Evolutionary conservation across 1,140 invertebrate species (phyloP), one percentile per base, ranked within the genome.

Genomic region (Sitophilus oryzae): DNA sequence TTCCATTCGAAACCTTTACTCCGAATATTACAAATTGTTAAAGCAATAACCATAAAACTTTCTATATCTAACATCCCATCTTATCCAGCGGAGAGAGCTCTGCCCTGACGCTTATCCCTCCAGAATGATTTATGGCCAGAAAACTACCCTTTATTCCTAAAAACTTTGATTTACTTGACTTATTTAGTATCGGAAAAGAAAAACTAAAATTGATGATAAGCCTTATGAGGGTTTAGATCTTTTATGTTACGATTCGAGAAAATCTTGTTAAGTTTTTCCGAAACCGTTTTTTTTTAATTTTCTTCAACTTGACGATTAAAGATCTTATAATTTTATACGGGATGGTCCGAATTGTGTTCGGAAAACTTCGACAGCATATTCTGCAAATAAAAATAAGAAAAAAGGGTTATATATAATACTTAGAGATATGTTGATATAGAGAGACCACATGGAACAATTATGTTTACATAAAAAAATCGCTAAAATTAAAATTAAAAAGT

Each of bases 91-190:
- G n/a, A n/a, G n/a, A n/a, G 25, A 18, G n/a, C 22, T 44, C 51
- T 3, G 34, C 30, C 14, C 11, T 15, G 42, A 45, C 41, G 51
- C 34, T 44, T 42, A 42, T 45, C 51, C 49, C 18, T 25, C 9
- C 37, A 45, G 51, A 53, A 53, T 53, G 51, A 53, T 53, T 44
- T 53, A 53, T 53, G 25, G 43, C 51, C 34, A 30, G 36, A 53
- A 53, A 53, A 42, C 51, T 45, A 42, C 16, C 15, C 21, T 25
- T 20, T 45, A 45, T 43, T 37, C n/a, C 30, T 53, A 53, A 53
- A 53, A 53, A 53, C 51, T 53, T 53, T 53, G 51, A 53, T 53
- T 53, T 53, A 45, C 38, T 53, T 34, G 38, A 45, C 34, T 53
- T 53, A 53, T 53, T 53, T 53, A 53, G 51, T 53, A 53, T 53